Conservation (phyloP, 2,113 vertebrate species). For the Rafetus swinhoei region DNA sequence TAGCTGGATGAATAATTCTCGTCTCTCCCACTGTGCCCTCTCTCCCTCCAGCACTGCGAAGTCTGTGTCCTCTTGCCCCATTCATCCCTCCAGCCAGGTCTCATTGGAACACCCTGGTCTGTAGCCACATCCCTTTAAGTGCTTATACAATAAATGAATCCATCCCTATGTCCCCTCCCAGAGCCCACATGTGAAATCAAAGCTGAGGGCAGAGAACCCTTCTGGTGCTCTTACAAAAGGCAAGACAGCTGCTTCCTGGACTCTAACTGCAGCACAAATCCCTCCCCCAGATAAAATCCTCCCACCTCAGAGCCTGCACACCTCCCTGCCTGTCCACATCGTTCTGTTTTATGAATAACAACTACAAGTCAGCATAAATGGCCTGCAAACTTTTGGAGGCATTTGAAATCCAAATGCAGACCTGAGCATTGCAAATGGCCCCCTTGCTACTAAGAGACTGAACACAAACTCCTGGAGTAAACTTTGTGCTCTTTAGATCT, state of each 20-base stretch:
- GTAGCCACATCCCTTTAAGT: accelerated
- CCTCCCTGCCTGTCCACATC: not conserved
- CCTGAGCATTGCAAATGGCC: not conserved
- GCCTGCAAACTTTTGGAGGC: not conserved
- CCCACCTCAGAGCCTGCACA: accelerated
- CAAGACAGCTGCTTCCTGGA: not conserved
- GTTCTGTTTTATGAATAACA: not conserved
- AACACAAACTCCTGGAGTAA: not conserved
- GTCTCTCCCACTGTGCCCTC: not conserved
- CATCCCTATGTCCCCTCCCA: not conserved
- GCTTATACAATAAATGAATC: not conserved
- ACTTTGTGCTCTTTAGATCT: not conserved
- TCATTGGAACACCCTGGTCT: not conserved
- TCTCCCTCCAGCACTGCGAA: accelerated
- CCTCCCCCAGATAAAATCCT: not conserved
- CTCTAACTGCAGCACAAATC: not conserved
- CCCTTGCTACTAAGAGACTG: accelerated
- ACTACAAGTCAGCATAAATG: not conserved
- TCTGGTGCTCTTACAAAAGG: not conserved
- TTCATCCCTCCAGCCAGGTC: not conserved
- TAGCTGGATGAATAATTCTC: not conserved
- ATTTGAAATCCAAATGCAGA: not conserved
- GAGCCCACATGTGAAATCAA: not conserved
- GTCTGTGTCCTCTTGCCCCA: accelerated
- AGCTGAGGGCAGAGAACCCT: accelerated